phyloP scores from a whole-genome alignment of 92 coral and sea anemone species.

The Phenganax marumi region DNA sequence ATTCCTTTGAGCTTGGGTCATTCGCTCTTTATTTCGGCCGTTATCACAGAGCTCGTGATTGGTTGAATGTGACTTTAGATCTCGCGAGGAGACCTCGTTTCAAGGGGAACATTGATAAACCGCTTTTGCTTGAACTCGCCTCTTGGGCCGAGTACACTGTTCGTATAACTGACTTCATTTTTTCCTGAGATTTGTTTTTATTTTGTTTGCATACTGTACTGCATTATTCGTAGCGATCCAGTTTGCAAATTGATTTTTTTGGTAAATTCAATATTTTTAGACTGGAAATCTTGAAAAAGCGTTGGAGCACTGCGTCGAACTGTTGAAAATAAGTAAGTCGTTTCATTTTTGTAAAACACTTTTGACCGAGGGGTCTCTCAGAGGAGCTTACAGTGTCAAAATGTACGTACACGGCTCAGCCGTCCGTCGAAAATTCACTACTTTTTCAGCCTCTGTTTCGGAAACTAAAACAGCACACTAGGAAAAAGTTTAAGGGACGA shows the following conservation, averaged over 20 bases:
- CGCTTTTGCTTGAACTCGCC: constrained; percentile 64
- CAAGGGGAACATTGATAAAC: constrained; percentile 40
- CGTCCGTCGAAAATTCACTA: too few species aligned
- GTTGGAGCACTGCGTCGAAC: constrained; percentile 48
- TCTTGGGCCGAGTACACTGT: constrained; percentile 86
- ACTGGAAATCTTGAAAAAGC: constrained; percentile 68
- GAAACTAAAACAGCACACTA: too few species aligned
- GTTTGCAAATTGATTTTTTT: background rate
- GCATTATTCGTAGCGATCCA: constrained; percentile 2
- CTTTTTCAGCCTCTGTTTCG: too few species aligned
- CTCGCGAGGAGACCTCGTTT: constrained; percentile 48
- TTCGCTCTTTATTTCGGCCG: constrained; percentile 66
- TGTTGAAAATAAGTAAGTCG: constrained; percentile 54
- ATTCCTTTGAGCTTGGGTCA: constrained; percentile 74
- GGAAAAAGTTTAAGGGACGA: too few species aligned
- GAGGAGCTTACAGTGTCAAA: too few species aligned
- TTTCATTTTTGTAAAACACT: too few species aligned
- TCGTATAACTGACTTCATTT: constrained; percentile 23
- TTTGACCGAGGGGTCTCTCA: too few species aligned
- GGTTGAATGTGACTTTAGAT: constrained; percentile 70
- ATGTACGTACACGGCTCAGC: too few species aligned
- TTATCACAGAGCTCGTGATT: constrained; percentile 64
- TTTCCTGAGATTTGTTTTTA: background rate
- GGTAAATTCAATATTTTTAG: constrained; percentile 29
- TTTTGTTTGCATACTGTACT: background rate